Evolutionary conservation across 1,140 invertebrate genomes (phyloP), one percentile per base, ranked within the genome.

Genomic region (Drosophila punjabiensis): DNA sequence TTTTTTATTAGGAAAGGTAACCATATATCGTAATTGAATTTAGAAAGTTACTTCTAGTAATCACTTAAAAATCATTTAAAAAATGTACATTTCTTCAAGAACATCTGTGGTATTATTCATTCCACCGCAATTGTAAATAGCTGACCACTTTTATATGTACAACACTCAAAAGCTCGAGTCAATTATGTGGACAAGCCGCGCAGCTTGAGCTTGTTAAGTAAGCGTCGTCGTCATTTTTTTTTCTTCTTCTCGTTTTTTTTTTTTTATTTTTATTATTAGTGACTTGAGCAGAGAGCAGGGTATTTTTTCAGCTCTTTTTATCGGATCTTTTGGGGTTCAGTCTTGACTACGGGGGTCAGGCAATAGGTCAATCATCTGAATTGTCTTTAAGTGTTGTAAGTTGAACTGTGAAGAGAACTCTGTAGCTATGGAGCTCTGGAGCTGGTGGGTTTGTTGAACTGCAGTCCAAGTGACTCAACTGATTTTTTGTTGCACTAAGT

Each of bases 321-420:
- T 74, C 16, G 67, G 67, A 61, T 74, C 62, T 66, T 58, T 76
- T 60, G 30, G 41, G 76, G 60, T 61, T 61, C 63, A 59, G 58
- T 55, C 75, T 75, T 32, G 55, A 43, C 53, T 39, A 39, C 68
- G 77, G 85, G 77, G 85, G 85, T 89, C 85, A 89, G 66, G 81
- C 69, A 73, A 82, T 81, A 89, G 85, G 85, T 89, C 85, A 89
- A 89, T 89, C 85, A 82, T 85, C 85, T 89, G 85, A 90, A 89
- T 89, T 89, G 85, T 82, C 81, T 84, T 89, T 73, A 89, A 89
- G 85, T 89, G 81, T 90, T 82, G 86, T 79, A 89, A 89, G 79
- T 71, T 80, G 64, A 64, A 79, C 53, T 64, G 47, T 53, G 35
- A 45, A 69, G 68, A 52, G 55, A 73, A 52, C 63, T 67, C 62